Evolutionary conservation across 2,797 vertebrate species (phyloP).

Genomic region (Enteromius afrohamiltoni): DNA sequence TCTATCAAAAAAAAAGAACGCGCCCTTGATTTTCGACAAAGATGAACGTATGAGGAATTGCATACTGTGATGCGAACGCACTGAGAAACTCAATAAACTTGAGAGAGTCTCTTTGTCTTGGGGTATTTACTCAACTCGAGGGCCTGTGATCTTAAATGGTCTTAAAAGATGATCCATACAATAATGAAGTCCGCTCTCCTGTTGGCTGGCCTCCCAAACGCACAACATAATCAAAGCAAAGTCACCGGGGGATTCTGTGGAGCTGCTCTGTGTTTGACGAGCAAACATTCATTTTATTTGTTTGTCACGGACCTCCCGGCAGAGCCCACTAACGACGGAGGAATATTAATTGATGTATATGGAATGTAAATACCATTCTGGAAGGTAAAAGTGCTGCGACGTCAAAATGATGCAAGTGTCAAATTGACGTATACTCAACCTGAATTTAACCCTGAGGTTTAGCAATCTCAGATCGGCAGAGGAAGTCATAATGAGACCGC

Average conservation of each 20-base stretch:
- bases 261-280: constrained; percentile 52
- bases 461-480: constrained; percentile 16
- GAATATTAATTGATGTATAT: constrained; percentile 58
- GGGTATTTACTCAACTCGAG: constrained; percentile 67
- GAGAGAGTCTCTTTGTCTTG: constrained; percentile 66
- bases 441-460: constrained; percentile 34
- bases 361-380: constrained; percentile 48
- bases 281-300: constrained; percentile 58
- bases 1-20: constrained; percentile 38
- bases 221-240: constrained; percentile 72
- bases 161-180: constrained; percentile 85
- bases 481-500: neutral
- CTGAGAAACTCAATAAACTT: constrained; percentile 77
- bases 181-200: constrained; percentile 77
- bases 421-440: constrained; percentile 11
- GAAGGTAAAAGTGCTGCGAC: constrained; percentile 28
- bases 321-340: constrained; percentile 46
- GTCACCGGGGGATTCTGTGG: constrained; percentile 64
- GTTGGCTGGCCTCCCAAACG: constrained; percentile 72
- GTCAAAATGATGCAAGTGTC: constrained; percentile 10
- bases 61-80: constrained; percentile 63
- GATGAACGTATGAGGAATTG: constrained; percentile 4
- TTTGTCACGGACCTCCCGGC: constrained; percentile 46
- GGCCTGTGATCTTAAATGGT: constrained; percentile 79
- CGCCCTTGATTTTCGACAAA: constrained; percentile 19